phyloP scores from a whole-genome alignment of 2,797 vertebrate species.

The Heteromormyrus szaboi region DNA sequence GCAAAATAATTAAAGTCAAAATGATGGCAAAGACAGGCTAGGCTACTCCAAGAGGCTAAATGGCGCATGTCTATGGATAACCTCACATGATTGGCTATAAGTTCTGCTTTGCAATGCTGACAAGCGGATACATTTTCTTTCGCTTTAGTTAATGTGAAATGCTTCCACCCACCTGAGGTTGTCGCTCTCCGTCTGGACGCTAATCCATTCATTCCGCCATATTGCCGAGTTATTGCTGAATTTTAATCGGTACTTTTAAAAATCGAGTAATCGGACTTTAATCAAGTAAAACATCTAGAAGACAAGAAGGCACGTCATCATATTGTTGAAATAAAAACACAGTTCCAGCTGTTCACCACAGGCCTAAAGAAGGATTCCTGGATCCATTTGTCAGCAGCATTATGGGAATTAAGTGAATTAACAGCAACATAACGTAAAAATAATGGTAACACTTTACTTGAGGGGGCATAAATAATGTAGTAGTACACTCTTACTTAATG shows the following conservation, averaged over 20 bases:
- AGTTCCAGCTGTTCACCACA: not conserved
- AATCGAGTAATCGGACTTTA: not conserved
- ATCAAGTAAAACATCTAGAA: not conserved
- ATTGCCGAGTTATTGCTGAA: not conserved
- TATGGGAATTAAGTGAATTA: not conserved
- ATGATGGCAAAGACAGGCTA: not conserved
- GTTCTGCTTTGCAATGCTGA: not conserved
- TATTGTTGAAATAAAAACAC: not conserved
- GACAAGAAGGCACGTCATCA: not conserved
- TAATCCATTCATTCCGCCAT: not conserved
- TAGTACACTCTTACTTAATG: not conserved
- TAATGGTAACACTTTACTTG: not conserved
- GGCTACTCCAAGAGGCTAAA: not conserved
- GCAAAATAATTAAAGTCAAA: not conserved
- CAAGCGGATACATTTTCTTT: not conserved
- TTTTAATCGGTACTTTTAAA: not conserved
- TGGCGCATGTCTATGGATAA: not conserved
- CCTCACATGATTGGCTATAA: not conserved
- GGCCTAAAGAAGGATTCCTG: not conserved
- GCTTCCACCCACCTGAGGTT: not conserved
- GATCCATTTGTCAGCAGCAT: not conserved
- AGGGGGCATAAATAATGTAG: not conserved
- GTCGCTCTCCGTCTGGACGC: not conserved
- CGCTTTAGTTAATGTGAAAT: not conserved
- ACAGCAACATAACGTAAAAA: not conserved